A percentile compares a stretch with the other conserved stretches of the same genome.
Conservation (phyloP, 2,113 vertebrate species). For the Lanius collurio region DNA sequence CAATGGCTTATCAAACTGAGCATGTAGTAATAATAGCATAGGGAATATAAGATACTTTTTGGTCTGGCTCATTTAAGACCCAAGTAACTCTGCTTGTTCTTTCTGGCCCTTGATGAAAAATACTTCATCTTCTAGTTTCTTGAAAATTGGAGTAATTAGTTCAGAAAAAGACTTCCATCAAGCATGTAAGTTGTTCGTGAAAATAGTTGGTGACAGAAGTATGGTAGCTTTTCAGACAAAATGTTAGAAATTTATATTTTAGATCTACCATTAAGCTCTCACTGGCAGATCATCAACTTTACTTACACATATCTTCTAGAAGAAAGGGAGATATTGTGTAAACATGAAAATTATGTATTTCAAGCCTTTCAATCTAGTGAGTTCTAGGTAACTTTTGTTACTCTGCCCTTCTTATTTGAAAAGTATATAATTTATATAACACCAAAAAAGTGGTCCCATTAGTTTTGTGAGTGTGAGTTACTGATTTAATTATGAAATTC, state of each 20-base stretch:
- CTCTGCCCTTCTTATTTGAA: neutral
- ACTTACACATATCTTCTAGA: neutral
- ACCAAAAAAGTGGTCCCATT: neutral
- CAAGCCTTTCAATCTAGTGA: neutral
- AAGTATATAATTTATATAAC: neutral
- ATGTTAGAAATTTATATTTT: neutral
- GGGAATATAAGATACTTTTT: neutral
- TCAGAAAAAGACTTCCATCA: neutral
- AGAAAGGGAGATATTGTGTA: neutral
- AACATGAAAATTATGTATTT: neutral
- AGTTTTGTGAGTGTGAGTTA: neutral
- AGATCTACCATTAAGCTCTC: neutral
- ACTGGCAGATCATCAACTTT: neutral
- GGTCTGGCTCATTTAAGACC: neutral
- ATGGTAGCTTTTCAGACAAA: neutral
- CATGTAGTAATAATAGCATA: neutral
- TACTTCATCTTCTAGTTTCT: neutral
- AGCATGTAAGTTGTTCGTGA: neutral
- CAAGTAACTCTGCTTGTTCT: neutral
- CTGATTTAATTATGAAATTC: constrained; percentile 10
- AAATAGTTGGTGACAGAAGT: neutral
- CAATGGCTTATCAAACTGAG: neutral
- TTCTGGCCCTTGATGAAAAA: neutral
- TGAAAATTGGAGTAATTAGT: neutral
- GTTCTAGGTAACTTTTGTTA: neutral